Conservation (phyloP, 2,113 vertebrate species). For the Marcusenius ussheri region DNA sequence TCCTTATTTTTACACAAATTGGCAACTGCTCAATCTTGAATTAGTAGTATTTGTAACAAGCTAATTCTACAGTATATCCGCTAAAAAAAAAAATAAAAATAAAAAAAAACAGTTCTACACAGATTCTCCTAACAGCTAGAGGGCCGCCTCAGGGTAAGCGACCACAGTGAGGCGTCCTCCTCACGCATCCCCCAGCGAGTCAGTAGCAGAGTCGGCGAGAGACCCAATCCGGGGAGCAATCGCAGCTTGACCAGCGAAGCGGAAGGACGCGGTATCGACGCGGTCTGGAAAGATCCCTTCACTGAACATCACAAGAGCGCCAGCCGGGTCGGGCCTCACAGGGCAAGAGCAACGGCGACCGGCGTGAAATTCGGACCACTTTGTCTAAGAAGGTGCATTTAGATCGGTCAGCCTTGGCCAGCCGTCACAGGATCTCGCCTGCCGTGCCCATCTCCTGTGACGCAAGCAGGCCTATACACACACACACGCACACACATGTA, state of each 20-base stretch:
- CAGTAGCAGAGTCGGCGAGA: not conserved
- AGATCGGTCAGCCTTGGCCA: not conserved
- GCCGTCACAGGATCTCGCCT: not conserved
- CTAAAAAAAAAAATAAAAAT: conserved; percentile 19
- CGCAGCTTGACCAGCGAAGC: not conserved
- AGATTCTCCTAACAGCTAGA: conserved; percentile 1
- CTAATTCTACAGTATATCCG: conserved; percentile 34
- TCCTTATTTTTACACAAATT: conserved; percentile 32
- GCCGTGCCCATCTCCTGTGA: not conserved
- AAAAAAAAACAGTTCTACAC: conserved; percentile 13
- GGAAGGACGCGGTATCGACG: not conserved
- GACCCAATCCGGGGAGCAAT: conserved; percentile 19
- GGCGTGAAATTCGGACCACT: not conserved
- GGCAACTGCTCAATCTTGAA: conserved; percentile 38
- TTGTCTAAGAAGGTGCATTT: conserved; percentile 10
- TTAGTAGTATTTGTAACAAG: conserved; percentile 34
- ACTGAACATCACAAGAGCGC: not conserved
- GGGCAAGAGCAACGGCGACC: too few species aligned
- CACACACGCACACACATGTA: not conserved
- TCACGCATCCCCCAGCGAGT: not conserved
- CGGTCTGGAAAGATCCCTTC: not conserved
- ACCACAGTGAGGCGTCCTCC: not conserved
- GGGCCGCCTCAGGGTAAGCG: not conserved
- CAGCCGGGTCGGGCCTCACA: not conserved
- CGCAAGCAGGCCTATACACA: not conserved